phyloP scores from a whole-genome alignment of 2,797 vertebrate genomes.

The Brachymystax lenok region DNA sequence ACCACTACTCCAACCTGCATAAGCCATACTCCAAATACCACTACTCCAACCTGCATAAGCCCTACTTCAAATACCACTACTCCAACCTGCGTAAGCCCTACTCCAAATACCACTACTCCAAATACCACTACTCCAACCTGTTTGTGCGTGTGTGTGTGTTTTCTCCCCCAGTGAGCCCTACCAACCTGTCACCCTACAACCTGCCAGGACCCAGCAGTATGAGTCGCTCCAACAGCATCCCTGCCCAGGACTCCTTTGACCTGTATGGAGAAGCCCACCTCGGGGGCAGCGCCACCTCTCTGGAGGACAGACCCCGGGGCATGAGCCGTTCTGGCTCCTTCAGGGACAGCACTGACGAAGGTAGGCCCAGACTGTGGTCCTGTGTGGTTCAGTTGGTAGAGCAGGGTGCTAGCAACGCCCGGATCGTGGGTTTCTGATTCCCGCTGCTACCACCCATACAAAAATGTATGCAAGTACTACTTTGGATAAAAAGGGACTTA shows the following conservation, averaged over 20 bases:
- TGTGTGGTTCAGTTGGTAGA: not conserved
- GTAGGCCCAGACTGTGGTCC: constrained; percentile 57
- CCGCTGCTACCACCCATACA: too few species aligned
- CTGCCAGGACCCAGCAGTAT: constrained; percentile 87
- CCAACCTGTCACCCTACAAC: constrained; percentile 88
- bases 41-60: too few species aligned
- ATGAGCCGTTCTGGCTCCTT: constrained; percentile 97
- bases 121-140: too few species aligned
- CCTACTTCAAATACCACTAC: too few species aligned
- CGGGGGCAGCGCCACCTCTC: constrained; percentile 91
- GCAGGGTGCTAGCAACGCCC: too few species aligned
- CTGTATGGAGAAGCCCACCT: constrained; percentile 93
- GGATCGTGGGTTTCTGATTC: too few species aligned
- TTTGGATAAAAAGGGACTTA: too few species aligned
- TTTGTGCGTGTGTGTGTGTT: not conserved
- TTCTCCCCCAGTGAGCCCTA: constrained; percentile 87
- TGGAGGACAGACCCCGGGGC: constrained; percentile 90
- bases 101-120: too few species aligned
- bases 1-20: too few species aligned
- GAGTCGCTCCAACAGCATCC: constrained; percentile 98
- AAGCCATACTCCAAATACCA: too few species aligned
- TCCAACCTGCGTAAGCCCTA: too few species aligned
- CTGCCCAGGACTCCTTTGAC: constrained; percentile 94
- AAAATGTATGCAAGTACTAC: not conserved
- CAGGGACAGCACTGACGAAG: constrained; percentile 98